Base-by-base conservation (phyloP, 2,888 invertebrate species). In the Coecobrya sp. region DNA sequence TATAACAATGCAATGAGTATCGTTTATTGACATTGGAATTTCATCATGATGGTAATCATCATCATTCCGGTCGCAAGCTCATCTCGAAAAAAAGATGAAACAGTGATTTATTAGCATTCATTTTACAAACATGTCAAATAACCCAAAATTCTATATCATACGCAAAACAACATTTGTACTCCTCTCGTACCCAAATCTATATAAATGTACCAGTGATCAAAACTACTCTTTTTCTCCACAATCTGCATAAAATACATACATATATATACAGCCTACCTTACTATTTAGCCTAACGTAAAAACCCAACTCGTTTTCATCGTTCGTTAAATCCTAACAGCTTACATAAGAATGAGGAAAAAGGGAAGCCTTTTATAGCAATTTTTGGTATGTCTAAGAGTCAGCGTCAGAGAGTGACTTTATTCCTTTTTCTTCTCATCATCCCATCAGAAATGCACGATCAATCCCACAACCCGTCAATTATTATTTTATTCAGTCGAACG, bases 401-500 rank as follows among this genome's bases (percentile, higher is more conserved):
- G 30, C 10, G n/a, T 13, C n/a, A 36, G 27, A 68, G 30, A 68
- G n/a, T 25, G 73, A 42, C 73, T 42, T 45, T 25, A 76, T 76
- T 76, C 49, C 76, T 13, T 45, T 45, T 76, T 27, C 68, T 68
- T 49, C 76, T 76, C 76, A 76, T 76, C 76, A 76, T 76, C 49
- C 76, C 76, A 76, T 76, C 76, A 76, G 76, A 81, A 81, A 82
- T 30, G 82, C 82, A 82, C 82, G 82, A 82, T 82, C 82, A 82
- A 82, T 82, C 82, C 82, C 82, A 82, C 82, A 59, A 82, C 82
- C 82, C 82, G 82, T 82, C 82, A 82, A 82, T 82, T 82, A 82
- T 82, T 82, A 82, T 82, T 82, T 82, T 82, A 82, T 82, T 82
- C 82, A 82, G 82, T 82, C 59, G 59, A 59, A 59, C 76, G 76